Evolutionary conservation across 2,888 invertebrate genomes (phyloP), one percentile per base, ranked within the genome.

Genomic region (Sphecodes monilicornis): DNA sequence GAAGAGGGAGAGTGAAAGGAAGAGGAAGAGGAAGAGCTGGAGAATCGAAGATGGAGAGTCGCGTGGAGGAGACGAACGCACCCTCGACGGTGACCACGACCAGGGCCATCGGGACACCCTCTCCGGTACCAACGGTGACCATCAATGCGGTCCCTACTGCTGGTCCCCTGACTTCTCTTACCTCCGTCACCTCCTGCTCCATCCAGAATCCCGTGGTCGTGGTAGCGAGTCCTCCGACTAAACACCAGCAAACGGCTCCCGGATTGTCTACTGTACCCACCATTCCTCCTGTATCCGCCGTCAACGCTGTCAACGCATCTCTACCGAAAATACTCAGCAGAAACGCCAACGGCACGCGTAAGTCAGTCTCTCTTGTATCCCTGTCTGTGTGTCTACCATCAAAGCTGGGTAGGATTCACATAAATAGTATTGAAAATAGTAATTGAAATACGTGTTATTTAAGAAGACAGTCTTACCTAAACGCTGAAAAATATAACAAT

Each of bases 271-370:
- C 86, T 78, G 86, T 85, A 32, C 83, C 86, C 76, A 39, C 86
- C 74, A 86, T 85, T 43, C 88, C 86, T 76, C 22, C 87, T 76
- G 86, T 85, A 36, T 66, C 75, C n/a, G 43, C 83, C n/a, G 84
- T 84, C 75, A 68, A 26, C 77, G 57, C 77, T 22, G 84, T 75
- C 57, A 74, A 72, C 36, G 68, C 88, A 78, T 84, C 86, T 18
- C 89, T 92, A 11, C 92, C 94, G 75, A 93, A 92, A 88, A 94
- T 94, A 88, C 90, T 94, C 88, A 94, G 94, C 88, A 93, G 94
- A 83, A 94, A 94, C 89, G 93, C 93, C 91, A 94, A 94, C 88
- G 94, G 94, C 89, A 94, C 94, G 85, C 91, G 94, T 94, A 90
- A 94, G 94, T 93, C 76, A 3, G 22, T 50, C 8, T 50, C 22